Base-by-base conservation (phyloP, 2,888 invertebrate species). In the Hartigia nigra region DNA sequence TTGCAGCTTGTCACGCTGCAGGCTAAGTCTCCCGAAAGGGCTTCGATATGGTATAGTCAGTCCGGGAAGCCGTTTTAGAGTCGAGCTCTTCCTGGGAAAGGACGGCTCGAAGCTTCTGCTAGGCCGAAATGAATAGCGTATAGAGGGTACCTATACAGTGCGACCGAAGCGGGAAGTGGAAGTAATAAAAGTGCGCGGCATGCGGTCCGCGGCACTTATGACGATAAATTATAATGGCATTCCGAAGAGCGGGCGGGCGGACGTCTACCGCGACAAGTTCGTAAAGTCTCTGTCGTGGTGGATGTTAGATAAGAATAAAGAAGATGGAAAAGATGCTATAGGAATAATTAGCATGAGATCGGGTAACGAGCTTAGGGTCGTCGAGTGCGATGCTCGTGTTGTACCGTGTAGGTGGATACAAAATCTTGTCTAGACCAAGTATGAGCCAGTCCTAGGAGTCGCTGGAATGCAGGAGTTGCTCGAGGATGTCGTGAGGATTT, bases 1-100 rank as follows among this genome's bases (percentile, higher is more conserved):
- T 82, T 76, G 82, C 82, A 81, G 76, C 77, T 82, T 79, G 82
- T 81, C 82, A 79, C 72, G 76, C 79, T 77, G 81, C 79, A 69
- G 78, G 79, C 55, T n/a, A 69, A 69, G 77, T 83, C 72, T 32
- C 31, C 72, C 72, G 72, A 72, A 72, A 72, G 34, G 34, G 72
- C 31, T 72, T 23, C 12, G 34, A 72, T 72, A 34, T 34, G 72
- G 72, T 72, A 72, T 34, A 72, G 72, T 72, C 72, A 34, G 72
- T 12, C 31, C 72, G 72, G 55, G 55, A 55, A 55, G 55, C 55
- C 55, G 55, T 55, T 55, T 55, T 55, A 23, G 55, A 55, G 55
- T 55, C 55, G 55, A 23, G 23, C 55, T 55, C 55, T 55, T 55
- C 55, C 55, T 55, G 55, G 55, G 55, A 55, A 55, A 55, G 55